These are phyloP conservation scores for Amblyraja radiata DNA, from an alignment of 2,797 vertebrate species.

Conservation along the genomic window DNA sequence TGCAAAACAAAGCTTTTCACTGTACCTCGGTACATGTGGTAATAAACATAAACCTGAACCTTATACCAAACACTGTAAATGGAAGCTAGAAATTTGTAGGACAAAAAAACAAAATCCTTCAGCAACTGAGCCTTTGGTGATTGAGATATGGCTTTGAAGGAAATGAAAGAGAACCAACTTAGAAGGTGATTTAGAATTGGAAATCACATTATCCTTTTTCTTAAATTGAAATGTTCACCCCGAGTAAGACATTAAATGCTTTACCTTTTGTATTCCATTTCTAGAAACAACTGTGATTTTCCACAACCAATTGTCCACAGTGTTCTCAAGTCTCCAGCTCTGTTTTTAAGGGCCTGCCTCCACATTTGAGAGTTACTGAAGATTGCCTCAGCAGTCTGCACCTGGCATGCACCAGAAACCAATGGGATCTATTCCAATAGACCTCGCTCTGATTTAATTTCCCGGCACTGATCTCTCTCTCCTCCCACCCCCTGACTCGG, in stretches of 20 bases:
- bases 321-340: constrained; percentile 5
- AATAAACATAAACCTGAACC: no score
- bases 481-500: no score
- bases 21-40: no score
- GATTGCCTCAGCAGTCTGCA: background rate
- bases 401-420: background rate
- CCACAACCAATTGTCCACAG: background rate
- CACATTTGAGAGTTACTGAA: constrained; percentile 16
- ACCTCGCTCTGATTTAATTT: background rate
- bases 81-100: background rate
- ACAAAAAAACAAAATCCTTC: background rate
- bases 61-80: background rate
- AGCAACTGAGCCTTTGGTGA: background rate
- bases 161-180: background rate
- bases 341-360: background rate
- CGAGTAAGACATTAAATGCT: background rate
- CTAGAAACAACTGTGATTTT: constrained; percentile 22
- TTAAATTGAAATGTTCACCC: background rate
- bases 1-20: no score
- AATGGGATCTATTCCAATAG: background rate
- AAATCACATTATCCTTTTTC: background rate
- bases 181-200: background rate
- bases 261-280: constrained; percentile 23
- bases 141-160: background rate
- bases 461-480: background rate